These are phyloP conservation scores for Proterorhinus semilunaris DNA, from an alignment of 2,113 vertebrate genomes.

Conservation along the genomic window DNA sequence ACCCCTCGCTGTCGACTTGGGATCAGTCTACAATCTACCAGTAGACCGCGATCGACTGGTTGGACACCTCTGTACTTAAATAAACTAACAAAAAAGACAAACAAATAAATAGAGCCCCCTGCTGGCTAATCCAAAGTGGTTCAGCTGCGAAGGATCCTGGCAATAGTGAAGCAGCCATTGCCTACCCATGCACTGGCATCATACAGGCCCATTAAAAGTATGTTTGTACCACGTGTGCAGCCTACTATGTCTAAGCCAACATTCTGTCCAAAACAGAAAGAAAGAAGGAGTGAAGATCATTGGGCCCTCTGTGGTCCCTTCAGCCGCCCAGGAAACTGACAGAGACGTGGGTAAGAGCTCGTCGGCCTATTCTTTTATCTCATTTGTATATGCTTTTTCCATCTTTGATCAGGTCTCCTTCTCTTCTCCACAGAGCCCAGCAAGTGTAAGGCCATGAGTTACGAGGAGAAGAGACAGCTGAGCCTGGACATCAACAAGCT, in stretches of 20 bases:
- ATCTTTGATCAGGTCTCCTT: too few species aligned
- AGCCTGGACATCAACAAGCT: slow-evolving; percentile 95
- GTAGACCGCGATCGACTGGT: too few species aligned
- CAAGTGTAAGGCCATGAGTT: slow-evolving; percentile 87
- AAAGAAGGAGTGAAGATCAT: slow-evolving; percentile 82
- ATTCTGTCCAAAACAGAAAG: slow-evolving; percentile 70
- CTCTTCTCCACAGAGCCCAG: slow-evolving; percentile 53
- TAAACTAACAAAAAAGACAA: too few species aligned
- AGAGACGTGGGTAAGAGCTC: slow-evolving; percentile 64
- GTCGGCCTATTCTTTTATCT: neutral
- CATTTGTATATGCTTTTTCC: neutral
- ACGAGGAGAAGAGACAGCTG: slow-evolving; percentile 92
- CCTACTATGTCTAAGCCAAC: slow-evolving; percentile 10
- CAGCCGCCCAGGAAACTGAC: slow-evolving; percentile 81
- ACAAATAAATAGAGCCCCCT: too few species aligned
- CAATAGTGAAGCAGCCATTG: too few species aligned
- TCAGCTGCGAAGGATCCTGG: too few species aligned
- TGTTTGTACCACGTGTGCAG: neutral
- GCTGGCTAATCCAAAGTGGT: too few species aligned
- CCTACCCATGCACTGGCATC: too few species aligned
- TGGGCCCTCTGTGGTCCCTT: slow-evolving; percentile 69
- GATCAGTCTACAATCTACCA: too few species aligned
- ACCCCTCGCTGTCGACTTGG: too few species aligned
- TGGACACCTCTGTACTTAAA: too few species aligned
- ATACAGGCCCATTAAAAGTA: too few species aligned